Percentiles rank a stretch among this genome's conserved stretches.
phyloP scores from a whole-genome alignment of 2,797 vertebrate genomes.

The Pterois miles region DNA sequence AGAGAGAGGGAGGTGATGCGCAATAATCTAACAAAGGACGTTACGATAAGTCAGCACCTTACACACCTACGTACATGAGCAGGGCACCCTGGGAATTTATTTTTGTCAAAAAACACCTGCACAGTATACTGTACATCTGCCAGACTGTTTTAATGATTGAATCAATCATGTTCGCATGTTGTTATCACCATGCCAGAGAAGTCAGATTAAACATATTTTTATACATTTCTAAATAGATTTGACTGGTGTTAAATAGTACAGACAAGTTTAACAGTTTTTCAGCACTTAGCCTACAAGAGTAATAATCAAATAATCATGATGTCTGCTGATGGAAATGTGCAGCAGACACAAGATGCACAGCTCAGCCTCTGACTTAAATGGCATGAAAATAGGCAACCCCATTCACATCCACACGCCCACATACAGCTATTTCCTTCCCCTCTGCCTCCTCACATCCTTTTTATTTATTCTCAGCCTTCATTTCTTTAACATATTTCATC shows the following conservation, averaged over 20 bases:
- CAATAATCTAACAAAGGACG: neutral
- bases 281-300: neutral
- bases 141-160: neutral
- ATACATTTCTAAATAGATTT: neutral
- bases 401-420: conserved; percentile 38
- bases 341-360: conserved; percentile 20
- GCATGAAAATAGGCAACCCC: conserved; percentile 29
- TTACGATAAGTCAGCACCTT: neutral
- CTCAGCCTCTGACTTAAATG: conserved; percentile 22
- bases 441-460: conserved; percentile 12
- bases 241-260: neutral
- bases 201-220: neutral
- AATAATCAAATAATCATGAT: neutral
- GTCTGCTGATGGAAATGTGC: neutral
- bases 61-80: neutral
- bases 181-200: neutral
- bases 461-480: conserved; percentile 1
- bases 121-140: neutral
- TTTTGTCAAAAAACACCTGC: neutral
- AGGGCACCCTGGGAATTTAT: neutral
- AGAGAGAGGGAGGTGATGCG: neutral
- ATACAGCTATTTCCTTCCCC: conserved; percentile 17
- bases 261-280: neutral
- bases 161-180: neutral
- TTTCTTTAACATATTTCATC: conserved; percentile 4